These are phyloP conservation scores for Halictus rubicundus DNA, from an alignment of 1,140 invertebrate species.

Conservation along the genomic window DNA sequence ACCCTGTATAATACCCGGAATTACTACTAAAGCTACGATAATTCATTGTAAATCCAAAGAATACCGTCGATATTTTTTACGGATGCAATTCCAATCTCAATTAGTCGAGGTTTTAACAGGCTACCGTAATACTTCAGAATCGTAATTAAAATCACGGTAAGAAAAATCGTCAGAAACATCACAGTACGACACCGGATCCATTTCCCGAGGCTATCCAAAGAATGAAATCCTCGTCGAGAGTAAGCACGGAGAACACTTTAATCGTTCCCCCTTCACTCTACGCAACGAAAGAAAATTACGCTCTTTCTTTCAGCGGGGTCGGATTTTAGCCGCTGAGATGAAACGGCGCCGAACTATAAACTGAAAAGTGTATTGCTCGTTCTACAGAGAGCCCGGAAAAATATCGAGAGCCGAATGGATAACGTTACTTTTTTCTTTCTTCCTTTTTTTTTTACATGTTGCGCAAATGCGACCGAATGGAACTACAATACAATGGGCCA, in stretches of 20 bases:
- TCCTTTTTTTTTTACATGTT: not conserved
- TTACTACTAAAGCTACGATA: not conserved
- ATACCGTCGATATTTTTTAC: too few species aligned
- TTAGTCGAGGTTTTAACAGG: not conserved
- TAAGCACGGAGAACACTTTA: slow-evolving; percentile 18
- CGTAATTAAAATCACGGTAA: slow-evolving; percentile 17
- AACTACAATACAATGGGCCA: not conserved
- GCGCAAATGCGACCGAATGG: not conserved
- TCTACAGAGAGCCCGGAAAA: not conserved
- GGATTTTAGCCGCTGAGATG: not conserved
- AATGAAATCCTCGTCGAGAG: not conserved
- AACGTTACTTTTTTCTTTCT: too few species aligned
- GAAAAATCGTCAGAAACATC: not conserved
- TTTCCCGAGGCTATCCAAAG: not conserved
- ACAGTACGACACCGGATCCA: not conserved
- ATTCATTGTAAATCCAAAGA: not conserved
- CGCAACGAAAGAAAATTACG: slow-evolving; percentile 1
- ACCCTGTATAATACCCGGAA: too few species aligned
- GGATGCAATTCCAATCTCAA: not conserved
- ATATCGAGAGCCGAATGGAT: slow-evolving; percentile 7
- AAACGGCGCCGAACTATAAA: slow-evolving; percentile 7
- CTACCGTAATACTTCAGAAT: not conserved
- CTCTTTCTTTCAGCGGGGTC: not conserved
- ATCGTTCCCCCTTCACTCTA: not conserved
- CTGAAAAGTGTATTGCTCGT: slow-evolving; percentile 1